Evolutionary conservation across 2,888 invertebrate species (phyloP).

Genomic region (Philereme transversata): DNA sequence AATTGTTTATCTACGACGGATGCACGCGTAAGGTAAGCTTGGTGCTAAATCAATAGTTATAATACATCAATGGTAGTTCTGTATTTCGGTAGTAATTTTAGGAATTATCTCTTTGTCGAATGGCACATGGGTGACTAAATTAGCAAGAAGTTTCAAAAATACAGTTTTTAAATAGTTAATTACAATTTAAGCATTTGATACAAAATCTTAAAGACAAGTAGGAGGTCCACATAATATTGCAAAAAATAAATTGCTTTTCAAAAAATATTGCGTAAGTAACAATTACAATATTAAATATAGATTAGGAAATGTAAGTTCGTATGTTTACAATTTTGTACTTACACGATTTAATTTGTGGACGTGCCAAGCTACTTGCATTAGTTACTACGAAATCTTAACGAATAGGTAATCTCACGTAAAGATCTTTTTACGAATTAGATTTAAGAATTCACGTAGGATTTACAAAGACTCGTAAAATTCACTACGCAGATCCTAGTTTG

Average conservation of each 20-base stretch:
- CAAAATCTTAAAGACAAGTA: slow-evolving; percentile 23
- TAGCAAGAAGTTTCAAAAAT: slow-evolving; percentile 14
- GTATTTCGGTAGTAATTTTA: background rate
- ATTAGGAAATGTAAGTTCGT: slow-evolving; percentile 14
- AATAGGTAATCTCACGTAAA: too few species aligned
- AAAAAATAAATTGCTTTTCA: slow-evolving; percentile 29
- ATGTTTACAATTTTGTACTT: slow-evolving; percentile 15
- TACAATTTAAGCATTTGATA: slow-evolving; percentile 2
- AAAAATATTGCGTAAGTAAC: slow-evolving; percentile 23
- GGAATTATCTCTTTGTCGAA: slow-evolving; percentile 5
- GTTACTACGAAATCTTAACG: background rate
- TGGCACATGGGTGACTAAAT: slow-evolving; percentile 15
- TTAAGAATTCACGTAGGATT: background rate
- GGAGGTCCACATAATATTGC: slow-evolving; percentile 31
- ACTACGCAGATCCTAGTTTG: background rate
- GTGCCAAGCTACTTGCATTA: slow-evolving; percentile 2
- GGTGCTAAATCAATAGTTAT: too few species aligned
- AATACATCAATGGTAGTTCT: too few species aligned
- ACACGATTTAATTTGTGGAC: slow-evolving; percentile 9
- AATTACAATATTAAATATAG: slow-evolving; percentile 13
- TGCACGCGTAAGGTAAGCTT: too few species aligned
- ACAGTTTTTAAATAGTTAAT: slow-evolving; percentile 2
- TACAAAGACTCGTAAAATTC: background rate
- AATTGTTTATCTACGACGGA: too few species aligned
- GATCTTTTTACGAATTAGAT: too few species aligned